phyloP scores from a whole-genome alignment of 2,797 vertebrate species.

The Eospalax fontanierii region DNA sequence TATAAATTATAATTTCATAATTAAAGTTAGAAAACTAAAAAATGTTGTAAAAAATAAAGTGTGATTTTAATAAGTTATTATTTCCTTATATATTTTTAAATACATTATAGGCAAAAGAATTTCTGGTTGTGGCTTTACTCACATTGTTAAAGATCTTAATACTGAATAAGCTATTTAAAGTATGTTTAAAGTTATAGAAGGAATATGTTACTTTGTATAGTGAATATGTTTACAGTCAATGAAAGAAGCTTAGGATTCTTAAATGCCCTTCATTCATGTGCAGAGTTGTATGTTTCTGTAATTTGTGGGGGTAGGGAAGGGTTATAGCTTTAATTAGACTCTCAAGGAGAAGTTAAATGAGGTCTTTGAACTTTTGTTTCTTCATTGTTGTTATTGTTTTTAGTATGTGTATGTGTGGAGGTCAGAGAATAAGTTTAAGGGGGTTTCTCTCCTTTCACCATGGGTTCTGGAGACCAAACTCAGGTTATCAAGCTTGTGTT shows the following conservation, averaged over 20 bases:
- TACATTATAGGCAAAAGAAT: not conserved
- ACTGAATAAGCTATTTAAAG: slow-evolving; percentile 25
- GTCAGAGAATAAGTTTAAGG: not conserved
- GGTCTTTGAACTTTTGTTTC: not conserved
- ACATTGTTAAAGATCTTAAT: slow-evolving; percentile 52
- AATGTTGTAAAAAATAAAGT: slow-evolving; percentile 47
- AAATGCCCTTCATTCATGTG: not conserved
- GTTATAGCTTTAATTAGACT: slow-evolving; percentile 60
- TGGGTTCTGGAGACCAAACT: not conserved
- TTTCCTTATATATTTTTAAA: slow-evolving; percentile 11
- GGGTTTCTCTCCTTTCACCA: not conserved
- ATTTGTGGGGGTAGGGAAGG: slow-evolving; percentile 11
- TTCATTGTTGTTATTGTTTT: too few species aligned
- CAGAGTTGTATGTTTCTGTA: not conserved
- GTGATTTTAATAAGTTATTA: slow-evolving; percentile 2
- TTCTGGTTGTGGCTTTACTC: slow-evolving; percentile 49
- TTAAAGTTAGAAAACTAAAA: slow-evolving; percentile 50
- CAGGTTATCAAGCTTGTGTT: not conserved
- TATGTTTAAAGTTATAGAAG: slow-evolving; percentile 46
- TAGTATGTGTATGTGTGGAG: too few species aligned
- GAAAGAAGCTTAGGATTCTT: not conserved
- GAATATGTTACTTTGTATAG: not conserved
- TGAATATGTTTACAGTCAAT: not conserved
- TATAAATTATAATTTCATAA: slow-evolving; percentile 56
- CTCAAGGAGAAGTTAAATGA: not conserved